Conservation (phyloP, 2,113 vertebrate genomes). For the Thunnus maccoyii region DNA sequence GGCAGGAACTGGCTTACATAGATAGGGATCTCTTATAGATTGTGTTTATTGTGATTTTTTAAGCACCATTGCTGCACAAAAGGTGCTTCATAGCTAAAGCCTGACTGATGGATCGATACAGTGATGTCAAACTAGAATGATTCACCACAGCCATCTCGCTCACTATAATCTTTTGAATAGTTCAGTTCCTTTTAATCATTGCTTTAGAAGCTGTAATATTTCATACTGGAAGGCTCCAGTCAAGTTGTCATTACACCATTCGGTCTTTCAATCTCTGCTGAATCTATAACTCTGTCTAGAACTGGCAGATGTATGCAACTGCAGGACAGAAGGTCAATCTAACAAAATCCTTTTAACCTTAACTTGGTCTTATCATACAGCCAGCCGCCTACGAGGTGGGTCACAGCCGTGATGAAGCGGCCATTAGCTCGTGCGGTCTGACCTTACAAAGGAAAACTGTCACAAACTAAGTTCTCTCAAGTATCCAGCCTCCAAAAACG, state of each 20-base stretch:
- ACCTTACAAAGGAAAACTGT: slow-evolving; percentile 84
- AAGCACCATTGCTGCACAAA: background rate
- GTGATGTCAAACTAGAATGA: slow-evolving; percentile 57
- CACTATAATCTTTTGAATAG: slow-evolving; percentile 53
- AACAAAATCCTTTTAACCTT: slow-evolving; percentile 79
- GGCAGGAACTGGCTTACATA: background rate
- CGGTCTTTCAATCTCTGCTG: slow-evolving; percentile 3
- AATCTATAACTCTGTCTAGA: slow-evolving; percentile 63
- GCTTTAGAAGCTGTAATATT: slow-evolving; percentile 47
- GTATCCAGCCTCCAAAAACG: slow-evolving; percentile 70
- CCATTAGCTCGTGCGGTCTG: slow-evolving; percentile 71
- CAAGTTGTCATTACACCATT: slow-evolving; percentile 48
- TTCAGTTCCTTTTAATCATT: slow-evolving; percentile 35
- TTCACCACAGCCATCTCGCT: slow-evolving; percentile 38
- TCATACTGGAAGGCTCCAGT: slow-evolving; percentile 37
- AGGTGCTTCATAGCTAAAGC: slow-evolving; percentile 25
- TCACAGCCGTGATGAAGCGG: slow-evolving; percentile 67
- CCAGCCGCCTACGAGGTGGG: slow-evolving; percentile 63
- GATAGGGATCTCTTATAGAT: background rate
- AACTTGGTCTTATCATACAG: slow-evolving; percentile 72
- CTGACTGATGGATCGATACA: slow-evolving; percentile 50
- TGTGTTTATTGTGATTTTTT: slow-evolving; percentile 1
- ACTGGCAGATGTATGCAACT: slow-evolving; percentile 57
- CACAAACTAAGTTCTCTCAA: slow-evolving; percentile 82
- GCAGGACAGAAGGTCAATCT: slow-evolving; percentile 60